Evolutionary conservation across 2,888 invertebrate genomes (phyloP), one percentile per base, ranked within the genome.

Genomic region (Bombylius discolor): DNA sequence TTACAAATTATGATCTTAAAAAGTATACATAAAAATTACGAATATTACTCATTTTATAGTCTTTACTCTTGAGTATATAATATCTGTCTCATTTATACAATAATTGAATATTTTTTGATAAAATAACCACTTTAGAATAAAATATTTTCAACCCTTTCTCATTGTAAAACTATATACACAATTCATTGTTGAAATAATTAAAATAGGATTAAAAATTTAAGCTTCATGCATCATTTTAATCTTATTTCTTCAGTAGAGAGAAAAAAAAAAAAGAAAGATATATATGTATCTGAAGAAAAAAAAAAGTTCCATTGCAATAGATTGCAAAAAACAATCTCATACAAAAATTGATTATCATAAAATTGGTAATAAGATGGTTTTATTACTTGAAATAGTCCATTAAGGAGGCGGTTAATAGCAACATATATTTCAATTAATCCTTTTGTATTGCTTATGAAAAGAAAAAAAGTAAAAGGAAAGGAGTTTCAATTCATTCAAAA

Each of bases 401-500:
- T 56, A 56, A 52, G 52, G 45, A 48, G 51, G 45, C 56, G 42
- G 46, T 48, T 56, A 56, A 56, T 56, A 52, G 56, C 56, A 51
- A 49, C 52, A 56, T 56, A 56, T 44, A 56, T 56, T 56, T 56
- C 56, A 56, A 56, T 56, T 56, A 56, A 56, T 56, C 56, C 56
- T 52, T 56, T 42, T 47, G 51, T 51, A 56, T 56, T 51, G 51
- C 48, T 36, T 36, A 7, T 36, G 8, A 36, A 36, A 36, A 36
- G 23, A 23, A 23, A 4, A 8, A 36, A 5, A 11, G 5, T 1
- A 42, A 42, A 11, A 42, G 9, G 5, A 4, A 11, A 3, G 11
- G 1, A 1, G 11, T 11, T 42, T 11, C 11, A 42, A 42, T 11
- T 42, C 39, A 8, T 11, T 5, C 11, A 8, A 36, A 36, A 36